Conservation (phyloP, 1,140 invertebrate species). For the Zaprionus nigranus region DNA sequence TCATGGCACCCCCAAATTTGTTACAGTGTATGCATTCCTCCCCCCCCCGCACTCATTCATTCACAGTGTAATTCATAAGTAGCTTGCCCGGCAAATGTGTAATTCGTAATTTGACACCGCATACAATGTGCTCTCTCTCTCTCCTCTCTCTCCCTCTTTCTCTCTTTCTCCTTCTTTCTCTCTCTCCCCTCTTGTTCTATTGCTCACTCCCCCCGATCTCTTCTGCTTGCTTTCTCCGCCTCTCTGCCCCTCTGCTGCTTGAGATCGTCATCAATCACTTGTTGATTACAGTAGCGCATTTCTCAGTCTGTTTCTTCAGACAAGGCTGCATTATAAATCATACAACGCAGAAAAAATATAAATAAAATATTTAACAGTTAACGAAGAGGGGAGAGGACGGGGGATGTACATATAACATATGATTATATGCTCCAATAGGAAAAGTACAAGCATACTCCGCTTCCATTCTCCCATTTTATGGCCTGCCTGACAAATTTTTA, state of each 20-base stretch:
- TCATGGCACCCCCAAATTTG: background rate
- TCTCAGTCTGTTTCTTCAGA: slow-evolving; percentile 37
- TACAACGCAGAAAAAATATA: slow-evolving; percentile 36
- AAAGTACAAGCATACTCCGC: background rate
- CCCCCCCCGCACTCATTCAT: background rate
- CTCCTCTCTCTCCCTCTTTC: background rate
- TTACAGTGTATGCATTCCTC: slow-evolving; percentile 21
- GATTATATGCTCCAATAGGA: slow-evolving; percentile 53
- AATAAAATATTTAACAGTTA: slow-evolving; percentile 7
- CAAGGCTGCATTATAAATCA: slow-evolving; percentile 64
- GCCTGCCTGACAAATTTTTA: slow-evolving; percentile 73
- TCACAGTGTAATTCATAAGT: background rate
- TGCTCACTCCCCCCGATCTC: background rate
- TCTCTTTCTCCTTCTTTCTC: too few relatives aligned
- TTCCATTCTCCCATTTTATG: slow-evolving; percentile 27
- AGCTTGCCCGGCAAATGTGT: slow-evolving; percentile 30
- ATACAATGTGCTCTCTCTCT: slow-evolving; percentile 5
- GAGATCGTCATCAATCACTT: slow-evolving; percentile 71
- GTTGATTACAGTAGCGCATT: slow-evolving; percentile 62
- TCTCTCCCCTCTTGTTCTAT: background rate
- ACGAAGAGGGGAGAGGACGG: background rate
- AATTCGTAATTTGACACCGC: slow-evolving; percentile 37
- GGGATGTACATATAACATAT: slow-evolving; percentile 25
- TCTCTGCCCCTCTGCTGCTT: slow-evolving; percentile 3
- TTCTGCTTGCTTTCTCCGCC: background rate